Evolutionary conservation across 2,113 vertebrate species (phyloP), one percentile per base, ranked within the genome.

Genomic region (Perccottus glenii): DNA sequence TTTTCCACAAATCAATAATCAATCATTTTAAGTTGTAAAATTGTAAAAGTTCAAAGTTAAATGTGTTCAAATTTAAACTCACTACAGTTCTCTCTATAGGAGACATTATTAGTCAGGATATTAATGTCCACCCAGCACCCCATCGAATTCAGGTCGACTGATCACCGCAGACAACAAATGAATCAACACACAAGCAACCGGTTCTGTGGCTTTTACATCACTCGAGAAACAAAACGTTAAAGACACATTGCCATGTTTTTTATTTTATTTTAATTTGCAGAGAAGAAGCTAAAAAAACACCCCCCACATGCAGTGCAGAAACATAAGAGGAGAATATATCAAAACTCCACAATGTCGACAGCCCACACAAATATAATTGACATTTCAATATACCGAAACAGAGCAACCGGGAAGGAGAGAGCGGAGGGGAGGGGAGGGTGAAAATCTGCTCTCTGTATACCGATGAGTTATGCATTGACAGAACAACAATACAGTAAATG

Each of bases 341-440:
- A 83, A 85, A 86, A 83, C 81, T 80, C 52, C 72, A 75, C 60
- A 36, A 62, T 11, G 40, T 56, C 2, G 59, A 47, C 83, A 80
- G 76, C 85, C 84, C 85, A 83, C 87, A 87, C 87, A 85, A 85
- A 81, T 86, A 85, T 83, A 84, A 88, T 79, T 88, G 87, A 90
- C 82, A 90, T 90, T 88, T 85, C 86, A 85, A 83, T 78, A 87
- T 81, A 76, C 48, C 56, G 83, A 87, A 77, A 61, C 72, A 60
- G 78, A 86, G 72, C 72, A 72, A 79, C 74, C 67, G 65, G 75
- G 72, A 77, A 66, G 73, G 76, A 77, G 75, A 77, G 75, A 71
- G 77, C 50, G 50, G 59, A 77, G 42, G 40, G 63, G 65, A 19
- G 69, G 8, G 71, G 53, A 55, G 64, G 64, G 64, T 71, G 78